Percentiles rank a stretch among this genome's conserved stretches.
phyloP scores from a whole-genome alignment of 2,888 invertebrate genomes.

The Helobdella robusta region DNA sequence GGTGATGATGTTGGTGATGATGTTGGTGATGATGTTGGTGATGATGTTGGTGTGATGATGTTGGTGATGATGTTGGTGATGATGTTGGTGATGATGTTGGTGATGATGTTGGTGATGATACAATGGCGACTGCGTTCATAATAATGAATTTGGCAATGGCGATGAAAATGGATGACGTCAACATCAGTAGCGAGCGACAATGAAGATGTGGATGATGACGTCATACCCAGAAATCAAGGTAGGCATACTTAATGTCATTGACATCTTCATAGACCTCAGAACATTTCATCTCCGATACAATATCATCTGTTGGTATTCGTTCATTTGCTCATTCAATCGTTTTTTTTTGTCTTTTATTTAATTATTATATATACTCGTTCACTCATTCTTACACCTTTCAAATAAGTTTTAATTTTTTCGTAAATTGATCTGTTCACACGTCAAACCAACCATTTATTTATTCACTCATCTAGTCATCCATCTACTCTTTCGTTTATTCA shows the following conservation, averaged over 20 bases:
- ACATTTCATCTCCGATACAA: constrained; percentile 18
- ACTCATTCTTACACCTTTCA: too few species aligned
- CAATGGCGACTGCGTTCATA: neutral
- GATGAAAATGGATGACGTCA: constrained; percentile 6
- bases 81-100: neutral
- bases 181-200: neutral
- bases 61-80: neutral
- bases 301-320: too few species aligned
- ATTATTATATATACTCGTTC: too few species aligned
- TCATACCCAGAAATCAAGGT: constrained; percentile 18
- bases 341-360: too few species aligned
- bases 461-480: too few species aligned
- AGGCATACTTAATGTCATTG: constrained; percentile 14
- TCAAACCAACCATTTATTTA: too few species aligned
- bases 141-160: neutral
- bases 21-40: neutral
- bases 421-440: too few species aligned
- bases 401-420: too few species aligned
- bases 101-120: neutral
- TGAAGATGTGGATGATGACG: neutral
- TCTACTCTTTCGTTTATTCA: too few species aligned
- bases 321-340: too few species aligned
- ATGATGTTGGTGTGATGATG: neutral
- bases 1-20: constrained; percentile 9
- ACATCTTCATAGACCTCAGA: constrained; percentile 2